Conservation (phyloP, 2,797 vertebrate species). For the Notoglanidium macrostoma region DNA sequence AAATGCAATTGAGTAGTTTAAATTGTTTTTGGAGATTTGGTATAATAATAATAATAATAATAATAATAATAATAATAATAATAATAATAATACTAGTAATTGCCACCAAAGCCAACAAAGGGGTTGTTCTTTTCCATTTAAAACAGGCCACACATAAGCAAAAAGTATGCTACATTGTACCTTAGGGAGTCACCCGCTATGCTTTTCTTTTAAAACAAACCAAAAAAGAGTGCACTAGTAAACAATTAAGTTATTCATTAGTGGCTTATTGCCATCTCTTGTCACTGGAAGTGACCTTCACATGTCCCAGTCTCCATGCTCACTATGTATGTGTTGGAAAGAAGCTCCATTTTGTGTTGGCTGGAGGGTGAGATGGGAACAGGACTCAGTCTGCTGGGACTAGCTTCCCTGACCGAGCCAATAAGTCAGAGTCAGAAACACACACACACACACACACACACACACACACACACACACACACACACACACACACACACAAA, state of each 20-base stretch:
- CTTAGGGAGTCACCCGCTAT: background rate
- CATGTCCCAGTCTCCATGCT: conserved; percentile 12
- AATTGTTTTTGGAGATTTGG: background rate
- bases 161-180: background rate
- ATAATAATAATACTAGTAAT: background rate
- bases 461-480: conserved; percentile 24
- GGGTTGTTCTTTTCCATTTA: background rate
- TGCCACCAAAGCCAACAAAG: background rate
- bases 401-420: conserved; percentile 56
- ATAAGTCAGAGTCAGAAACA: background rate
- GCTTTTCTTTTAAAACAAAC: background rate
- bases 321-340: conserved; percentile 60
- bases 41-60: background rate
- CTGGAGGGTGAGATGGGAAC: conserved; percentile 65
- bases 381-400: conserved; percentile 63
- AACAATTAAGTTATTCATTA: conserved; percentile 18
- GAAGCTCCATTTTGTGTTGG: conserved; percentile 77
- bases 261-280: conserved; percentile 24
- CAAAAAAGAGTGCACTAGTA: background rate
- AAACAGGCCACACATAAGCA: background rate
- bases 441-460: conserved; percentile 23
- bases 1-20: background rate
- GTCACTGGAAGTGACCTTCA: conserved; percentile 30
- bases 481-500: conserved; percentile 31
- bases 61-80: background rate